phyloP scores from a whole-genome alignment of 2,797 vertebrate genomes.

The Danio kyathit region DNA sequence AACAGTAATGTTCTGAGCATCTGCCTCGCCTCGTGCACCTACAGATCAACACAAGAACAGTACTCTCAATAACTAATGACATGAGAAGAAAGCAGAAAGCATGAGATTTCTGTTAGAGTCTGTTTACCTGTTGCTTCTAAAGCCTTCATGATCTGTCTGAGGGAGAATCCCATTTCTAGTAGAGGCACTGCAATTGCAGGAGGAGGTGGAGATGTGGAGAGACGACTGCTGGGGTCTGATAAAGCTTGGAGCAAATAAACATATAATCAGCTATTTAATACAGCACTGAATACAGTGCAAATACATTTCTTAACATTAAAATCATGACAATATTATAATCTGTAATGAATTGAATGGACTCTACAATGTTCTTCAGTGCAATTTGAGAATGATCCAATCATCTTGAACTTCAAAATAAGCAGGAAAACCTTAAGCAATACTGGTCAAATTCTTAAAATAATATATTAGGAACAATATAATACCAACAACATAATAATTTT shows the following conservation, averaged over 20 bases:
- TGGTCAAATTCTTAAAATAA: too few relatives aligned
- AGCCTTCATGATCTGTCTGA: conserved; percentile 95
- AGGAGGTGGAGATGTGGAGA: conserved; percentile 96
- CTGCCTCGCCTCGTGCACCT: conserved; percentile 94
- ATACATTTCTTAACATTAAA: too few relatives aligned
- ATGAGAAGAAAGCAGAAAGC: not conserved
- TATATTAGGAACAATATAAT: too few relatives aligned
- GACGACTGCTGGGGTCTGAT: conserved; percentile 96
- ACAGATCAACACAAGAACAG: not conserved
- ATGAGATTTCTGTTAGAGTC: not conserved
- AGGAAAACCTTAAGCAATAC: too few relatives aligned
- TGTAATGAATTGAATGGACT: too few relatives aligned
- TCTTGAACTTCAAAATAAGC: too few relatives aligned
- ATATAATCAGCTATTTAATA: not conserved
- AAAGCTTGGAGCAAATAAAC: conserved; percentile 77
- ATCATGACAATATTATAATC: too few relatives aligned
- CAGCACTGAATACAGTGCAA: not conserved
- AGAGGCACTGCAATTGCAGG: conserved; percentile 96
- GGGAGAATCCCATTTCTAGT: conserved; percentile 97
- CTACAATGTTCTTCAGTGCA: too few relatives aligned
- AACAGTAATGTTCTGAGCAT: conserved; percentile 97
- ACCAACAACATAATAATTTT: too few relatives aligned
- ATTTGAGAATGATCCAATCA: too few relatives aligned
- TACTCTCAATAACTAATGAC: not conserved
- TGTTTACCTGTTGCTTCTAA: conserved; percentile 93